These are phyloP conservation scores for Cetoscarus ocellatus DNA, from an alignment of 2,797 vertebrate genomes.

Conservation along the genomic window DNA sequence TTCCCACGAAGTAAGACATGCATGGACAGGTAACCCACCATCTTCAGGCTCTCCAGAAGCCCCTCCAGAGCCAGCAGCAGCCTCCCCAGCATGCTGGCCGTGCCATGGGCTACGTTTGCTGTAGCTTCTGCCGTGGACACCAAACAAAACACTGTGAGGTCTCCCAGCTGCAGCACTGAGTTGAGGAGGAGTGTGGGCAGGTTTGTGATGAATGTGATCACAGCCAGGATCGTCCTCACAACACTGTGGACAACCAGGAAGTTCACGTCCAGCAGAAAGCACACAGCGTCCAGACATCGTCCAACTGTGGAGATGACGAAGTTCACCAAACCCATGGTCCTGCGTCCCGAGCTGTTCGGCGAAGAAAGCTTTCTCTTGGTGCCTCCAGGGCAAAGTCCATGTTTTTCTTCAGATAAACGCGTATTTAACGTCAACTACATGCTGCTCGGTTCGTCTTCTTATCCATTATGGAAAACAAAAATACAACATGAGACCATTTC, in stretches of 20 bases:
- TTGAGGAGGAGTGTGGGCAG: constrained; percentile 85
- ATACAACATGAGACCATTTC: rapidly evolving
- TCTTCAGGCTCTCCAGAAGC: constrained; percentile 91
- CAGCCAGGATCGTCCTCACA: constrained; percentile 83
- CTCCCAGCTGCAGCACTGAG: constrained; percentile 80
- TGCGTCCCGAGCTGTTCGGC: neutral
- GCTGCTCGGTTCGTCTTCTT: neutral
- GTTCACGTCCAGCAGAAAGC: constrained; percentile 91
- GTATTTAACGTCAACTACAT: constrained; percentile 36
- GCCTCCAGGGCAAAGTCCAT: constrained; percentile 50
- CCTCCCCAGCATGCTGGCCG: constrained; percentile 72
- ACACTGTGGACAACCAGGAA: constrained; percentile 90
- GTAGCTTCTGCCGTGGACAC: constrained; percentile 79
- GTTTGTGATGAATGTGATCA: constrained; percentile 83
- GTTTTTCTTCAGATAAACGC: neutral
- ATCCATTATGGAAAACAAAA: neutral
- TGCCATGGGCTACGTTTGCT: constrained; percentile 69
- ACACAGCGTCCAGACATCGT: constrained; percentile 79
- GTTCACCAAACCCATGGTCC: constrained; percentile 79
- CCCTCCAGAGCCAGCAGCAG: constrained; percentile 83
- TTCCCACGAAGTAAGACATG: constrained; percentile 88
- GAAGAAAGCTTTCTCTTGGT: constrained; percentile 9
- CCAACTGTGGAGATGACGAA: constrained; percentile 75
- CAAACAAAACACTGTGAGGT: constrained; percentile 75
- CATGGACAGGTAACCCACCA: constrained; percentile 89